Evolutionary conservation across 2,888 invertebrate species (phyloP).

Genomic region (Neuroscelio doddi): DNA sequence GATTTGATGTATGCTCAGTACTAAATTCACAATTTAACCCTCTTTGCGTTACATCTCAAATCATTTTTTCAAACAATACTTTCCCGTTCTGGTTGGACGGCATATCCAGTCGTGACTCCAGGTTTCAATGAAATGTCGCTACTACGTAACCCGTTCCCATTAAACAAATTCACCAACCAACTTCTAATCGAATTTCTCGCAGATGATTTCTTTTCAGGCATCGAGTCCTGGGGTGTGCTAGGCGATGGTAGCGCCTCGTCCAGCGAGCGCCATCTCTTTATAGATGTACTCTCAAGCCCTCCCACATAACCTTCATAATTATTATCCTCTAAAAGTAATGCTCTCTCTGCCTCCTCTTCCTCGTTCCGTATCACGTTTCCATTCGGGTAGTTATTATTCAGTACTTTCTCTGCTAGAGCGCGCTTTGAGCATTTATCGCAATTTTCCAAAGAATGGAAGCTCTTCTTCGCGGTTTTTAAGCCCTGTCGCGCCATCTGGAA

Average conservation of each 20-base stretch:
- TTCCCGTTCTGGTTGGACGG: constrained; percentile 75
- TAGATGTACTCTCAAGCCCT: constrained; percentile 48
- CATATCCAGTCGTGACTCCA: constrained; percentile 74
- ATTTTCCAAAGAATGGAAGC: constrained; percentile 73
- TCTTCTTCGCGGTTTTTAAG: constrained; percentile 62
- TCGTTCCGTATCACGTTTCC: constrained; percentile 70
- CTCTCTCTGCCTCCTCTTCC: constrained; percentile 66
- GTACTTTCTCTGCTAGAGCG: constrained; percentile 72
- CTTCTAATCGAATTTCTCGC: constrained; percentile 79
- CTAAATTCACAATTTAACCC: too few relatives aligned
- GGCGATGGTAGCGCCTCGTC: constrained; percentile 77
- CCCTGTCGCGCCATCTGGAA: constrained; percentile 59
- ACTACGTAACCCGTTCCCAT: constrained; percentile 80
- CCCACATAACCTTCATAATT: constrained; percentile 64
- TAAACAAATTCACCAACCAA: constrained; percentile 85
- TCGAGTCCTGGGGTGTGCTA: constrained; percentile 61
- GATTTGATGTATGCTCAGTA: too few relatives aligned
- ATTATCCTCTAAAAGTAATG: constrained; percentile 68
- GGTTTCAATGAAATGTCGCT: constrained; percentile 77
- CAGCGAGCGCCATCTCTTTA: constrained; percentile 85
- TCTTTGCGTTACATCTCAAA: too few relatives aligned
- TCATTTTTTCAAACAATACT: constrained; percentile 76
- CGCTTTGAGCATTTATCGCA: constrained; percentile 73
- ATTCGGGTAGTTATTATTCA: constrained; percentile 75
- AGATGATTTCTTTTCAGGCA: constrained; percentile 76